phyloP scores from a whole-genome alignment of 2,888 invertebrate species.

The Portevinia maculata region DNA sequence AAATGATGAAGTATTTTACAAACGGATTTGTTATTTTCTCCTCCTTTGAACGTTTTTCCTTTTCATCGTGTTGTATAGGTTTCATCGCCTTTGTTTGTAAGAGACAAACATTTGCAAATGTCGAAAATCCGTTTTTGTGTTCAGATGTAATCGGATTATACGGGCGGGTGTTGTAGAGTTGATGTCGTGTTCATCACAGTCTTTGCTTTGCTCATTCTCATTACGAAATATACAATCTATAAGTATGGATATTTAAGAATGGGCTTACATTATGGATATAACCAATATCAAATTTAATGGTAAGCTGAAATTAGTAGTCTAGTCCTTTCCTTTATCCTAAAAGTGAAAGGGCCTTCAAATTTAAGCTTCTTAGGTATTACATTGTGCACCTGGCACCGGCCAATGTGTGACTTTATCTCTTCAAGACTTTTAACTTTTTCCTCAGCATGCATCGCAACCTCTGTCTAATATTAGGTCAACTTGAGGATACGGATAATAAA shows the following conservation, averaged over 20 bases:
- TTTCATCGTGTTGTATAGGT: constrained; percentile 56
- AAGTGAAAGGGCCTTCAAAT: no score
- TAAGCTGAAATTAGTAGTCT: no score
- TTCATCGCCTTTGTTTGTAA: constrained; percentile 50
- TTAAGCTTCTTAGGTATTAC: no score
- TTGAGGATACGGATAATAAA: background rate
- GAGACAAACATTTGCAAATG: constrained; percentile 73
- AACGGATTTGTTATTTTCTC: constrained; percentile 59
- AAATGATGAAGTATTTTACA: constrained; percentile 60
- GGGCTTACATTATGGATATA: no score
- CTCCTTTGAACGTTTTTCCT: constrained; percentile 31
- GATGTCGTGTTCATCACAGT: constrained; percentile 15
- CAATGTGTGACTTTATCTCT: constrained; percentile 25
- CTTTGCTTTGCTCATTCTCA: constrained; percentile 12
- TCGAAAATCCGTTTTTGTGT: constrained; percentile 70
- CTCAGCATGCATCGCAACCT: constrained; percentile 26
- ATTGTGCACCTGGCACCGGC: no score
- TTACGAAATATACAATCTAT: constrained; percentile 7
- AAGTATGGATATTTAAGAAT: background rate
- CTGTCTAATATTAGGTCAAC: background rate
- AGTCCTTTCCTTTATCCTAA: no score
- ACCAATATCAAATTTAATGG: no score
- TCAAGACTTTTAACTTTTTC: constrained; percentile 34
- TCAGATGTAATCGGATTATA: constrained; percentile 70
- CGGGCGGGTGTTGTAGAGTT: constrained; percentile 29